Conservation (phyloP, 1,140 invertebrate species). For the Diplogasteroides magnus region DNA sequence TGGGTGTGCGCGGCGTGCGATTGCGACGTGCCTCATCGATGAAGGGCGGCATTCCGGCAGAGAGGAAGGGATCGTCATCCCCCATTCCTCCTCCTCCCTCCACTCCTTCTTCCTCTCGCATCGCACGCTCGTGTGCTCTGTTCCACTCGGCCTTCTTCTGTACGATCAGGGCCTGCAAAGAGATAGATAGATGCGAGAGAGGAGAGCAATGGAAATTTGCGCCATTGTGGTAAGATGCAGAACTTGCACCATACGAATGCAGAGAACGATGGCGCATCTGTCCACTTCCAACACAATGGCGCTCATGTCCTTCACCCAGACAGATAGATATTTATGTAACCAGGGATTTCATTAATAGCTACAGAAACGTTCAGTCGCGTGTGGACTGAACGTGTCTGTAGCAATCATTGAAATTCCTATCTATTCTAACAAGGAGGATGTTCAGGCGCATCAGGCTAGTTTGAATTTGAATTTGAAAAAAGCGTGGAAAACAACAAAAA, state of each 20-base stretch:
- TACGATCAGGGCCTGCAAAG: conserved; percentile 29
- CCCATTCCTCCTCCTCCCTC: not conserved
- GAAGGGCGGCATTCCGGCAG: not conserved
- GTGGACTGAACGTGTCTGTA: conserved; percentile 9
- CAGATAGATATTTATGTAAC: too few relatives aligned
- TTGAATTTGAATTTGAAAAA: not conserved
- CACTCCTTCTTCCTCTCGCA: conserved; percentile 15
- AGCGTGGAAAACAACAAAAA: not conserved
- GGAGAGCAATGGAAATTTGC: too few relatives aligned
- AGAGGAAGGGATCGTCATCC: not conserved
- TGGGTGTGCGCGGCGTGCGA: not conserved
- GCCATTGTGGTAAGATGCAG: too few relatives aligned
- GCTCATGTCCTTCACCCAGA: too few relatives aligned
- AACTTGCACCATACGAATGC: too few relatives aligned
- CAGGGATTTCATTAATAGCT: too few relatives aligned
- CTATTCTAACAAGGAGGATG: too few relatives aligned
- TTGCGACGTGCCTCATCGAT: not conserved
- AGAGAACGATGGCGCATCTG: too few relatives aligned
- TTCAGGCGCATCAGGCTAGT: too few relatives aligned
- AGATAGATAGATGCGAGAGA: not conserved
- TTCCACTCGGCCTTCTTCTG: conserved; percentile 36
- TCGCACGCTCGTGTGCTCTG: conserved; percentile 29
- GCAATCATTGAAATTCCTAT: not conserved
- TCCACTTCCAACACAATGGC: too few relatives aligned
- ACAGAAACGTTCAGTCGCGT: too few relatives aligned